These are phyloP conservation scores for Arothron firmamentum DNA, from an alignment of 2,113 vertebrate species.

Conservation along the genomic window DNA sequence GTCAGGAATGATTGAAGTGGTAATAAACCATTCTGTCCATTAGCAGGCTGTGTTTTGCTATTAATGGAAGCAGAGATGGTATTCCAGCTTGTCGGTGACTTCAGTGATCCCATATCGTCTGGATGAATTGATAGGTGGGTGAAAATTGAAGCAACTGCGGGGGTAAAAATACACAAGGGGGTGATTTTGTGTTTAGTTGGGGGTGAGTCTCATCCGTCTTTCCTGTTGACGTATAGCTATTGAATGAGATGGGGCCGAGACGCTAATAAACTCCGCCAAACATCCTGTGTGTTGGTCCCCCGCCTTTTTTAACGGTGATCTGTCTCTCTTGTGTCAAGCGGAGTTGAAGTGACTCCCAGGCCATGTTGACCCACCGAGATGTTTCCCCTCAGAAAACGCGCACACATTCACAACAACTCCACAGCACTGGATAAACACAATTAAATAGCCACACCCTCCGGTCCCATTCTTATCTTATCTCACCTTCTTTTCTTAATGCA, in stretches of 20 bases:
- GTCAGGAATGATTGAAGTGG: slow-evolving; percentile 65
- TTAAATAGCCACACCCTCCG: slow-evolving; percentile 56
- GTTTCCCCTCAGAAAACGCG: slow-evolving; percentile 40
- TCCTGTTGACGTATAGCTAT: slow-evolving; percentile 42
- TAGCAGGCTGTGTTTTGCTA: slow-evolving; percentile 55
- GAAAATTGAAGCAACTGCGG: slow-evolving; percentile 48
- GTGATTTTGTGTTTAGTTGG: slow-evolving; percentile 62
- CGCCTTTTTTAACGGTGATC: slow-evolving; percentile 56
- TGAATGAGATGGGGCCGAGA: slow-evolving; percentile 62
- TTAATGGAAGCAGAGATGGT: slow-evolving; percentile 47
- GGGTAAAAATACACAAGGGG: slow-evolving; percentile 65
- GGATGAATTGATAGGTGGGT: slow-evolving; percentile 51
- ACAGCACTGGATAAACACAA: slow-evolving; percentile 67
- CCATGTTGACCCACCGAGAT: slow-evolving; percentile 61
- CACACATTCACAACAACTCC: slow-evolving; percentile 33
- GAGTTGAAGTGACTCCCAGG: slow-evolving; percentile 60
- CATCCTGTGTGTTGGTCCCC: slow-evolving; percentile 51
- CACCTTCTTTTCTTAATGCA: slow-evolving; percentile 46
- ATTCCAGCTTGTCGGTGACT: slow-evolving; percentile 58
- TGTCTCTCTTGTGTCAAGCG: slow-evolving; percentile 55
- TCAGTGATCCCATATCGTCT: slow-evolving; percentile 39
- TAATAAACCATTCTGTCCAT: slow-evolving; percentile 67
- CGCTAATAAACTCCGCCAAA: slow-evolving; percentile 55
- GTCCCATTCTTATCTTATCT: slow-evolving; percentile 71
- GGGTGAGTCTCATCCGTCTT: slow-evolving; percentile 65